Conservation (phyloP, 35 echinoderm and acorn worm species). For the Chiridota heheva region DNA sequence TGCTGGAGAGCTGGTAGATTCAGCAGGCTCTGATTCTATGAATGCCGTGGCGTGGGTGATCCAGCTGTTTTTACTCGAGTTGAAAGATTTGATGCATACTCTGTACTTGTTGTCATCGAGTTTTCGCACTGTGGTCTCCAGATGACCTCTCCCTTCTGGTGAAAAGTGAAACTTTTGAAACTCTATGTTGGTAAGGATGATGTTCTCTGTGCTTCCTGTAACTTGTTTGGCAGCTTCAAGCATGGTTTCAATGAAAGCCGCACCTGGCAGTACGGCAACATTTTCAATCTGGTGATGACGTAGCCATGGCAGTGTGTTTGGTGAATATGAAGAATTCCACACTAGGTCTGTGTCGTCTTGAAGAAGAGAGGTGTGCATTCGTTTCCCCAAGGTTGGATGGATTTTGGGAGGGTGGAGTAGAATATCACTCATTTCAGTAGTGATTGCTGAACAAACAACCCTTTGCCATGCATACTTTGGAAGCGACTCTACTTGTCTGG, state of each 20-base stretch:
- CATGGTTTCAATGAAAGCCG: constrained; percentile 36
- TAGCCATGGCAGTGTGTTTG: constrained; percentile 21
- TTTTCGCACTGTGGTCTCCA: not conserved
- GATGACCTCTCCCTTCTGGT: not conserved
- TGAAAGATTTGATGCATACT: not conserved
- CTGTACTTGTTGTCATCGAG: not conserved
- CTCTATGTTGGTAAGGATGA: not conserved
- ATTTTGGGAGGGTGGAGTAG: constrained; percentile 10
- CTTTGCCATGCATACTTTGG: constrained; percentile 70
- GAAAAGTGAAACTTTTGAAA: constrained; percentile 36
- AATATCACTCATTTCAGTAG: not conserved
- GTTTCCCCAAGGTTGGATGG: constrained; percentile 47
- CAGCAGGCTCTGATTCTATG: too few relatives aligned
- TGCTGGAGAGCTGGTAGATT: too few relatives aligned
- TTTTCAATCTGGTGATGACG: constrained; percentile 31
- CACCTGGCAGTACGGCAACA: constrained; percentile 21
- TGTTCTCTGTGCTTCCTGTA: not conserved
- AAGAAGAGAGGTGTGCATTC: not conserved
- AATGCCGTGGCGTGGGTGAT: not conserved
- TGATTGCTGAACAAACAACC: not conserved
- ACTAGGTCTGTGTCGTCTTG: not conserved
- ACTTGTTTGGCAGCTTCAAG: not conserved
- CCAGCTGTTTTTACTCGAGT: not conserved
- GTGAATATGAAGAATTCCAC: constrained; percentile 16
- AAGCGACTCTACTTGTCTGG: not conserved